phyloP scores from a whole-genome alignment of 1,140 invertebrate genomes.

The Pinna nobilis region DNA sequence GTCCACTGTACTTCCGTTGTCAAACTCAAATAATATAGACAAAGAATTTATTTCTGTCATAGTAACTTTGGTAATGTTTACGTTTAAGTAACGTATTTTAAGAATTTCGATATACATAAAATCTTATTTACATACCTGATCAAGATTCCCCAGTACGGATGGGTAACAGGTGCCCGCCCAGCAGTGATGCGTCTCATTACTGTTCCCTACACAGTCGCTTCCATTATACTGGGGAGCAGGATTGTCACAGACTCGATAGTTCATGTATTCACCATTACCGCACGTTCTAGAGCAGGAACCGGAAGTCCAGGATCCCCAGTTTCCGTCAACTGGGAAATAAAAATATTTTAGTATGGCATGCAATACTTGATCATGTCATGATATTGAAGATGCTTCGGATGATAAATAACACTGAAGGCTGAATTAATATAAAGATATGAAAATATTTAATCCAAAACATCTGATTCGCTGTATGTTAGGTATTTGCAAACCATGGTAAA shows the following conservation, averaged over 20 bases:
- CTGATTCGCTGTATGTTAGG: not conserved
- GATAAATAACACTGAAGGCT: not conserved
- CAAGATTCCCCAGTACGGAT: conserved; percentile 27
- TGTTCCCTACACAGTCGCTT: conserved; percentile 48
- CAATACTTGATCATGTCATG: not conserved
- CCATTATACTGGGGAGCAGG: conserved; percentile 66
- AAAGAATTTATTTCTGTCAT: too few relatives aligned
- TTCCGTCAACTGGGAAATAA: conserved; percentile 62
- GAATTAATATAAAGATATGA: not conserved
- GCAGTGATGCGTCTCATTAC: conserved; percentile 30
- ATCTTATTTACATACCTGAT: conserved; percentile 9
- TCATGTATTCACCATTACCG: conserved; percentile 54
- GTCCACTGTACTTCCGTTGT: too few relatives aligned
- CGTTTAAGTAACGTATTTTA: not conserved
- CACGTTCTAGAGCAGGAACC: conserved; percentile 64
- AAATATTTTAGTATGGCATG: not conserved
- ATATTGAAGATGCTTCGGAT: not conserved
- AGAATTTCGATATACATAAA: not conserved
- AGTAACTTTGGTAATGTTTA: too few relatives aligned
- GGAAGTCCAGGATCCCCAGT: conserved; percentile 60
- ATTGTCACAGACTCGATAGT: conserved; percentile 62
- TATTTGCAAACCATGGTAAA: not conserved
- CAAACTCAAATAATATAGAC: too few relatives aligned
- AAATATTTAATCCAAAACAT: not conserved
- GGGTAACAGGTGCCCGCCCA: conserved; percentile 39